These are phyloP conservation scores for Pyrochroa serraticornis DNA, from an alignment of 2,888 invertebrate genomes.

Conservation along the genomic window DNA sequence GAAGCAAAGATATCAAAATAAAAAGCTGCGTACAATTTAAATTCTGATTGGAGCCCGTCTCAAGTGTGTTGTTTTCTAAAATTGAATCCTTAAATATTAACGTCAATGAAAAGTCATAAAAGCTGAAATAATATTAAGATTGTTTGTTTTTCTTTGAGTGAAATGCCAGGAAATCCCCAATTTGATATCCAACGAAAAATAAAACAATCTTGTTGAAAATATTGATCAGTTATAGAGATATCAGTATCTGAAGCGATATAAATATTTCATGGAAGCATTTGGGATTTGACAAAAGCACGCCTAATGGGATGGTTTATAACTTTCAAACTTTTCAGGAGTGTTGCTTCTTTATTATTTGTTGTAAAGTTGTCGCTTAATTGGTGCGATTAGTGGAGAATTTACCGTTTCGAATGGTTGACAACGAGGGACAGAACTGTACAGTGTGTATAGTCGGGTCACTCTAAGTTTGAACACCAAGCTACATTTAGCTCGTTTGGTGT, in stretches of 20 bases:
- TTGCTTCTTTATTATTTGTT: no score
- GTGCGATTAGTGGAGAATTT: constrained; percentile 14
- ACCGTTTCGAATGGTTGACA: constrained; percentile 2
- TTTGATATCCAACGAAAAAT: constrained; percentile 20
- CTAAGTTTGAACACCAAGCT: constrained; percentile 94
- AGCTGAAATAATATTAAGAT: constrained; percentile 1
- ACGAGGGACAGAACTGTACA: constrained; percentile 16
- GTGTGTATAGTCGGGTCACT: constrained; percentile 72
- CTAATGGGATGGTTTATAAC: no score
- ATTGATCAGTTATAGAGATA: constrained; percentile 28
- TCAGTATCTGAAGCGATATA: constrained; percentile 23
- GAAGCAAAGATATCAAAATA: constrained; percentile 1
- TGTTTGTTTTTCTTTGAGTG: constrained; percentile 7
- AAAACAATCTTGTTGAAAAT: constrained; percentile 27
- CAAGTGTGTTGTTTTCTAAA: constrained; percentile 7
- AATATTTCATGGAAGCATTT: constrained; percentile 21
- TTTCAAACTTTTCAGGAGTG: not conserved
- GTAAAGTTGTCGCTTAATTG: constrained; percentile 1
- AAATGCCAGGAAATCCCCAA: constrained; percentile 18
- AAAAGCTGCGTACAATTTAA: constrained; percentile 15
- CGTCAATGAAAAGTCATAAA: not conserved
- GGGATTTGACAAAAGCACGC: constrained; percentile 1
- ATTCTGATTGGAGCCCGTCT: constrained; percentile 6
- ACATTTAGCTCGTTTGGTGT: constrained; percentile 84
- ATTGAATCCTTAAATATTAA: constrained; percentile 22